These are phyloP conservation scores for Psephotus haematonotus DNA, from an alignment of 2,113 vertebrate species.

Conservation along the genomic window DNA sequence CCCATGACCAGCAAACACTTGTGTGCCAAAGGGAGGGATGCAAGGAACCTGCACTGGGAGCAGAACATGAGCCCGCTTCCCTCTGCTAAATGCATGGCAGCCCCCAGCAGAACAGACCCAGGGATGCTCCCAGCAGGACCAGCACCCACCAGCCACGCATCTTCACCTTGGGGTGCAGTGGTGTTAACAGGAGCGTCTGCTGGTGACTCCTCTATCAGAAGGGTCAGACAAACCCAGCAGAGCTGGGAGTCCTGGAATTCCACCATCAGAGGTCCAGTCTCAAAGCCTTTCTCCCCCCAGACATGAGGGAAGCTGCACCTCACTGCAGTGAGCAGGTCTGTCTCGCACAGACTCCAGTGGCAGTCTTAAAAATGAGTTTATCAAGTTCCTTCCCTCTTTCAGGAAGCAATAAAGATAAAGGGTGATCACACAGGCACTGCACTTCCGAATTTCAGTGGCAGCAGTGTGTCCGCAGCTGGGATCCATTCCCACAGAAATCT, in stretches of 20 bases:
- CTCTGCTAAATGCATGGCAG: not conserved
- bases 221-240: not conserved
- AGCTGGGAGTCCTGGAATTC: not conserved
- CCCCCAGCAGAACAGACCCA: rapidly evolving
- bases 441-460: not conserved
- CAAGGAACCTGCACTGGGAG: not conserved
- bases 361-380: not conserved
- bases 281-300: not conserved
- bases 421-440: not conserved
- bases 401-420: not conserved
- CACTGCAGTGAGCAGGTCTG: not conserved
- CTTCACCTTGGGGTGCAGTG: not conserved
- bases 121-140: not conserved
- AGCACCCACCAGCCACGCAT: not conserved
- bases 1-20: rapidly evolving
- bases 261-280: not conserved
- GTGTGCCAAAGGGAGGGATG: rapidly evolving
- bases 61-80: rapidly evolving
- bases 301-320: not conserved
- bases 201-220: not conserved
- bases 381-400: not conserved
- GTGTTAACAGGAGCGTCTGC: not conserved
- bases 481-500: not conserved
- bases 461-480: not conserved
- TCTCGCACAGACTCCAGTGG: not conserved